These are phyloP conservation scores for Syrista parreyssii DNA, from an alignment of 2,888 invertebrate species.

Conservation along the genomic window DNA sequence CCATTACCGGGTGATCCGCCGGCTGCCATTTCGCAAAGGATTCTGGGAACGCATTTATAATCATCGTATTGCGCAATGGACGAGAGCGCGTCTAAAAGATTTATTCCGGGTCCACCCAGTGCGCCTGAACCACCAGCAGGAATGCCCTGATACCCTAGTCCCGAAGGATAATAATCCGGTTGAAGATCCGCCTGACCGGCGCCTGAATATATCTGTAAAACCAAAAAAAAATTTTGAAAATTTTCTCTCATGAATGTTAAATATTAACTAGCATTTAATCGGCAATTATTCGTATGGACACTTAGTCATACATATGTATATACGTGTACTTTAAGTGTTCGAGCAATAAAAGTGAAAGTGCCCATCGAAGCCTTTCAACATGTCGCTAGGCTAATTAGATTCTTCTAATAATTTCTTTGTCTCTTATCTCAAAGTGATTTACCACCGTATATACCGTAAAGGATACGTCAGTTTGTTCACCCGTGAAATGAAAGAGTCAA, in stretches of 20 bases:
- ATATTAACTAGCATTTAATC: not conserved
- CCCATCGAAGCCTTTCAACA: not conserved
- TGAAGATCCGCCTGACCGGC: slow-evolving; percentile 11
- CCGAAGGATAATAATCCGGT: slow-evolving; percentile 24
- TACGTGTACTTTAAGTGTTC: not conserved
- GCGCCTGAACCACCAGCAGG: slow-evolving; percentile 17
- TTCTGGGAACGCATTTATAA: slow-evolving; percentile 81
- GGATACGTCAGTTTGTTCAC: not conserved
- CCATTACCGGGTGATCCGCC: slow-evolving; percentile 52
- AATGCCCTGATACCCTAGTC: slow-evolving; percentile 18
- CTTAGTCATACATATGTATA: not conserved
- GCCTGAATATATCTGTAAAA: not conserved
- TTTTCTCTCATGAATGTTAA: not conserved
- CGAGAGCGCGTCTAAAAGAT: slow-evolving; percentile 67
- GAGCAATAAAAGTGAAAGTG: slow-evolving; percentile 1
- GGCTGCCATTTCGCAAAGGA: slow-evolving; percentile 81
- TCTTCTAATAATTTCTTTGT: not conserved
- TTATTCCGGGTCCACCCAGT: slow-evolving; percentile 30
- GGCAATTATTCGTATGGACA: not conserved
- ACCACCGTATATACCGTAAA: not conserved
- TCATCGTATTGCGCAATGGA: slow-evolving; percentile 80
- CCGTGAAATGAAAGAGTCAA: not conserved
- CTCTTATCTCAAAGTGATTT: not conserved
- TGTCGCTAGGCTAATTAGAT: not conserved
- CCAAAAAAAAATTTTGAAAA: not conserved